A percentile compares a stretch with the other conserved stretches of the same genome.
Evolutionary conservation across 2,113 vertebrate species (phyloP).

Genomic region (Nycticebus coucang): DNA sequence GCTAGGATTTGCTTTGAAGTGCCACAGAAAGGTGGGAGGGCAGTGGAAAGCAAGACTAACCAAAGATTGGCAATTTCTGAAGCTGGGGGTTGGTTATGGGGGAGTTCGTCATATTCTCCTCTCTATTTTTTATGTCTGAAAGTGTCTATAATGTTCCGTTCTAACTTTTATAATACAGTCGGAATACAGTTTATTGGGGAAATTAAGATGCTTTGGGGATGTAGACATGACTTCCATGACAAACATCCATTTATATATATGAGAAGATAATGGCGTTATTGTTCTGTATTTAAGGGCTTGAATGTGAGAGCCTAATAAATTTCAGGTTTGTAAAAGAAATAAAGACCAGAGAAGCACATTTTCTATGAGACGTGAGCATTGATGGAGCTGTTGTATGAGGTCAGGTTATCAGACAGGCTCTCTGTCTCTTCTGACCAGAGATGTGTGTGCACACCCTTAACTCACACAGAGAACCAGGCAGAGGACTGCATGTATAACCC

Average conservation of each 20-base stretch:
- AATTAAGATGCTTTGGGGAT: not conserved
- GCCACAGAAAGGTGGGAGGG: not conserved
- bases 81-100: rapidly evolving
- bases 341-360: not conserved
- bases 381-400: not conserved
- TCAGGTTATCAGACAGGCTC: not conserved
- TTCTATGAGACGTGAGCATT: not conserved
- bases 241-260: not conserved
- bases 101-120: not conserved
- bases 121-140: not conserved
- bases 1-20: not conserved
- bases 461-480: not conserved
- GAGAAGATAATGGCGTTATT: not conserved
- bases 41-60: not conserved
- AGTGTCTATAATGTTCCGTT: not conserved
- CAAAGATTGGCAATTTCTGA: not conserved
- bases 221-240: not conserved
- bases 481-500: not conserved
- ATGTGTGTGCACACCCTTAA: not conserved
- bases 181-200: not conserved
- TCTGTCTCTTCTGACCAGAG: not conserved
- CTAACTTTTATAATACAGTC: not conserved
- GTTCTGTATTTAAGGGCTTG: not conserved
- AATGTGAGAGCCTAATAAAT: not conserved
- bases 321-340: not conserved